A percentile compares a stretch with the other conserved stretches of the same genome.
These are phyloP conservation scores for Lamprologus sp. DNA, from an alignment of 2,113 vertebrate genomes.

Conservation along the genomic window DNA sequence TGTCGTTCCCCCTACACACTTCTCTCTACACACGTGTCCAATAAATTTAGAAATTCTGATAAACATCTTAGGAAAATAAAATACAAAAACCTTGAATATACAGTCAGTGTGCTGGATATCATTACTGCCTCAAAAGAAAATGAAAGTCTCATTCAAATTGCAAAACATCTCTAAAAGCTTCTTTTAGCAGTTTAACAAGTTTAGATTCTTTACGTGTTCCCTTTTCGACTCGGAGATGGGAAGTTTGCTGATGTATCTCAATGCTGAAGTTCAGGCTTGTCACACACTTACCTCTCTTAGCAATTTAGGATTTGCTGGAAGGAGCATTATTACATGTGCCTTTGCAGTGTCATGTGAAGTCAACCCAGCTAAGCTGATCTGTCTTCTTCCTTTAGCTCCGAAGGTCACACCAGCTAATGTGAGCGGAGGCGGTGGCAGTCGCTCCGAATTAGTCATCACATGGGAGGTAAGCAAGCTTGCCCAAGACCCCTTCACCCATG, in stretches of 20 bases:
- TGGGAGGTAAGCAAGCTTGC: slow-evolving; percentile 85
- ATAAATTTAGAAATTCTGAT: background rate
- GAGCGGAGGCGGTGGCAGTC: slow-evolving; percentile 94
- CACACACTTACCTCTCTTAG: background rate
- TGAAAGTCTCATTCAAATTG: background rate
- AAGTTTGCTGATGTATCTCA: background rate
- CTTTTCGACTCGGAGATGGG: background rate
- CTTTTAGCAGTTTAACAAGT: background rate
- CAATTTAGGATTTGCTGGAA: background rate
- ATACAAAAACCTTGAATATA: background rate
- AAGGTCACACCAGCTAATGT: slow-evolving; percentile 93
- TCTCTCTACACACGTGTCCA: background rate
- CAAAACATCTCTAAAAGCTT: background rate
- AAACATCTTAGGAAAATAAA: background rate
- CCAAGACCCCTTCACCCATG: slow-evolving; percentile 17
- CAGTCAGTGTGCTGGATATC: background rate
- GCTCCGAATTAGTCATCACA: slow-evolving; percentile 95
- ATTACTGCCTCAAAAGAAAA: background rate
- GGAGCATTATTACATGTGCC: background rate
- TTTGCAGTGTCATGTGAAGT: background rate
- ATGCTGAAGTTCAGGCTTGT: background rate
- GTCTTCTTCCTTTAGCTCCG: slow-evolving; percentile 76
- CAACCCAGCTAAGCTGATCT: slow-evolving; percentile 27
- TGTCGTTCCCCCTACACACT: rapidly evolving
- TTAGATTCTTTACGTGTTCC: background rate